A percentile compares a stretch with the other conserved stretches of the same genome.
phyloP scores from a whole-genome alignment of 1,140 invertebrate species.

The Macrobrachium nipponense region DNA sequence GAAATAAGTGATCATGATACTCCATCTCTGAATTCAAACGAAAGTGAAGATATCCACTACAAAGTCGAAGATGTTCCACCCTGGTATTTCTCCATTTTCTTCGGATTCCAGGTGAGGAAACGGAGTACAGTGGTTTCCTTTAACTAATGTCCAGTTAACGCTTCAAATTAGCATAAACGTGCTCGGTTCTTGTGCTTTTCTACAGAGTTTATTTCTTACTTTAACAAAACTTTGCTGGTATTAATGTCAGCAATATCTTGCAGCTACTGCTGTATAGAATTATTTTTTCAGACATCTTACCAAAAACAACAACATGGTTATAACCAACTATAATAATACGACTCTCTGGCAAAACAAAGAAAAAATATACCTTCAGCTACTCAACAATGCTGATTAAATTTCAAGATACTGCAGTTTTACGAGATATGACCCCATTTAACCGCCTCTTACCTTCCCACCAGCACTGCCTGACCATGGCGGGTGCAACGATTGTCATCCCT shows the following conservation, averaged over 20 bases:
- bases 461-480: constrained; percentile 90
- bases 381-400: too few relatives aligned
- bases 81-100: constrained; percentile 2
- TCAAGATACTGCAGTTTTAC: neutral
- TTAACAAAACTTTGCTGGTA: too few relatives aligned
- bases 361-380: too few relatives aligned
- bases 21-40: neutral
- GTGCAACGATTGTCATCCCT: constrained; percentile 85
- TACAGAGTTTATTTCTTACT: too few relatives aligned
- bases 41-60: neutral
- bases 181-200: neutral
- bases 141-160: too few relatives aligned
- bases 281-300: too few relatives aligned
- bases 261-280: too few relatives aligned
- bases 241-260: too few relatives aligned
- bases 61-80: neutral
- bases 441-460: constrained; percentile 67
- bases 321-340: too few relatives aligned
- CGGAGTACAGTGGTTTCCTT: neutral
- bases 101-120: constrained; percentile 12
- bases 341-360: too few relatives aligned
- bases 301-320: too few relatives aligned
- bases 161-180: neutral
- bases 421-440: neutral
- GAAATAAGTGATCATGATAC: neutral